Evolutionary conservation across 2,888 invertebrate species (phyloP), one percentile per base, ranked within the genome.

Genomic region (Actias luna): DNA sequence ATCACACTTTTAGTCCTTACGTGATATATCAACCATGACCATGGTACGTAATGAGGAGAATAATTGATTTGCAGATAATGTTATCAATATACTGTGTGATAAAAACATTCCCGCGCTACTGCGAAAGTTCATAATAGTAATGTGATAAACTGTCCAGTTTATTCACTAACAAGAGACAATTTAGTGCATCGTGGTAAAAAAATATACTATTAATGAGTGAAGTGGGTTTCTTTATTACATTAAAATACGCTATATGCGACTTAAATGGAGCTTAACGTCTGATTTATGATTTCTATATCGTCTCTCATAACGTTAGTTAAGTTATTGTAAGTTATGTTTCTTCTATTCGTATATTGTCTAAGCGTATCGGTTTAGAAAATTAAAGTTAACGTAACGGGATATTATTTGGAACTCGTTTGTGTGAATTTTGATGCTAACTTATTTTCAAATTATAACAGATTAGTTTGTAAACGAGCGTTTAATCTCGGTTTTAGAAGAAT

Each of bases 171-270:
- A 50, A 50, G 46, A 25, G 46, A 50, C 22, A 22, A 25, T 50
- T 50, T 50, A 50, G 12, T 50, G 25, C 22, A 25, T 50, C 8
- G 22, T 50, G 22, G 14, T 50, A 50, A 50, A 50, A 50, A 22
- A 50, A 10, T 22, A 12, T 50, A 50, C 14, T 50, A 50, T 22
- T 50, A 50, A 25, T 16, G 22, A 50, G 46, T 50, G 22, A 25
- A 50, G 46, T 50, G 46, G 46, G 46, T 12, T 50, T 50, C 46
- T 50, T 25, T 50, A 50, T 50, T 50, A 50, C 14, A 46, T 25
- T 50, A 25, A 12, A 50, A 50, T 25, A 50, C 22, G 46, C 46
- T 50, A 10, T 50, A 25, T 50, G 14, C 25, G 46, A 25, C 5
- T 50, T 50, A 50, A 50, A 50, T 50, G 25, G 22, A 22, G 12